These are phyloP conservation scores for Dicentrarchus labrax DNA, from an alignment of 2,113 vertebrate species.

Conservation along the genomic window DNA sequence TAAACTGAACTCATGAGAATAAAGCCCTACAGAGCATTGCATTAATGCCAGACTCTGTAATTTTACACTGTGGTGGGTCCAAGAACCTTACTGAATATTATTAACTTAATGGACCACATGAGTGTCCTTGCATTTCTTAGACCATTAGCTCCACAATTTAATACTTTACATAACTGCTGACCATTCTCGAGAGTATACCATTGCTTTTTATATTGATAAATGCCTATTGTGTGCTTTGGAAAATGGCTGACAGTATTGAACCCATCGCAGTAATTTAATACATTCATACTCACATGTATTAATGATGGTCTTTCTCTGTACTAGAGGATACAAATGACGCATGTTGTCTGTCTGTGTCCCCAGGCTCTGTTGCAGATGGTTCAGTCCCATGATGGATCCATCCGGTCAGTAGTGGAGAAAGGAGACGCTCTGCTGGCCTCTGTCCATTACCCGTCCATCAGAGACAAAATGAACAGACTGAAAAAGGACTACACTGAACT, in stretches of 20 bases:
- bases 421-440: constrained; percentile 89
- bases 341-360: constrained; percentile 24
- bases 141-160: constrained; percentile 22
- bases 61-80: constrained; percentile 28
- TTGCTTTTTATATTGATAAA: constrained; percentile 12
- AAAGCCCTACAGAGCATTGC: background rate
- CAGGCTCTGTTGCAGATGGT: constrained; percentile 92
- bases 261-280: background rate
- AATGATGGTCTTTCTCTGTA: background rate
- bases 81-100: constrained; percentile 34
- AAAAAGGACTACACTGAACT: constrained; percentile 89
- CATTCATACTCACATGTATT: background rate
- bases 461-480: constrained; percentile 88
- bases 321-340: background rate
- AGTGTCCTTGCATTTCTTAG: constrained; percentile 29
- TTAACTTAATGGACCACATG: constrained; percentile 43
- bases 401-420: constrained; percentile 93
- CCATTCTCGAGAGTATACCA: background rate
- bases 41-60: constrained; percentile 4
- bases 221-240: background rate
- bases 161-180: constrained; percentile 36
- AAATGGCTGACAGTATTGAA: background rate
- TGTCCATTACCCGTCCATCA: constrained; percentile 87
- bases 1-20: background rate
- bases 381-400: constrained; percentile 90